A percentile compares a stretch with the other conserved stretches of the same genome.
Evolutionary conservation across 2,113 vertebrate genomes (phyloP).

Genomic region (Jacana jacana): DNA sequence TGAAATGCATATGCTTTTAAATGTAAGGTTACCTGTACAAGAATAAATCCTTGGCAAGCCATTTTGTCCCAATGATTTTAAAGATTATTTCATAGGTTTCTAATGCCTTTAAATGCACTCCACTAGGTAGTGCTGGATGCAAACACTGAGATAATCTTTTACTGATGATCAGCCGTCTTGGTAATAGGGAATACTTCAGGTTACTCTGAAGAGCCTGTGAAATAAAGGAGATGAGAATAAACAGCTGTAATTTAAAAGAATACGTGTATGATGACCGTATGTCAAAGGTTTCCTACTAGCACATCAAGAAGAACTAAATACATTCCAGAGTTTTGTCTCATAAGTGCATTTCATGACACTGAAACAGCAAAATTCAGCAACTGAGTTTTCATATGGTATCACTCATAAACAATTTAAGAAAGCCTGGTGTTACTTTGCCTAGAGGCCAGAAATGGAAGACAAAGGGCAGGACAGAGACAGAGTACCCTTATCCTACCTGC

Average conservation of each 20-base stretch:
- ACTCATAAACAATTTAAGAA: background rate
- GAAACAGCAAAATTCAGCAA: background rate
- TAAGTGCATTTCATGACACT: background rate
- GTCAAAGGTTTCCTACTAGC: background rate
- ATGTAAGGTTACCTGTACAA: slow-evolving; percentile 82
- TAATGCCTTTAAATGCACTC: slow-evolving; percentile 94
- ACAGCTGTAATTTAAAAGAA: background rate
- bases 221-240: background rate
- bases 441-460: background rate
- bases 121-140: slow-evolving; percentile 94
- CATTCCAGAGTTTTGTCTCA: background rate
- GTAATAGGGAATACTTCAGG: slow-evolving; percentile 91
- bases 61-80: slow-evolving; percentile 96
- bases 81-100: slow-evolving; percentile 98
- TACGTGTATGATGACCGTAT: background rate
- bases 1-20: background rate
- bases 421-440: background rate
- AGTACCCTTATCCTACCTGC: background rate
- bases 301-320: background rate
- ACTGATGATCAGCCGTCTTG: slow-evolving; percentile 89
- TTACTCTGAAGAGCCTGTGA: slow-evolving; percentile 95
- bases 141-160: slow-evolving; percentile 95
- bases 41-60: slow-evolving; percentile 90
- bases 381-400: background rate
- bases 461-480: background rate